Evolutionary conservation across 2,113 vertebrate species (phyloP), one percentile per base, ranked within the genome.

Genomic region (Cynocephalus volans): DNA sequence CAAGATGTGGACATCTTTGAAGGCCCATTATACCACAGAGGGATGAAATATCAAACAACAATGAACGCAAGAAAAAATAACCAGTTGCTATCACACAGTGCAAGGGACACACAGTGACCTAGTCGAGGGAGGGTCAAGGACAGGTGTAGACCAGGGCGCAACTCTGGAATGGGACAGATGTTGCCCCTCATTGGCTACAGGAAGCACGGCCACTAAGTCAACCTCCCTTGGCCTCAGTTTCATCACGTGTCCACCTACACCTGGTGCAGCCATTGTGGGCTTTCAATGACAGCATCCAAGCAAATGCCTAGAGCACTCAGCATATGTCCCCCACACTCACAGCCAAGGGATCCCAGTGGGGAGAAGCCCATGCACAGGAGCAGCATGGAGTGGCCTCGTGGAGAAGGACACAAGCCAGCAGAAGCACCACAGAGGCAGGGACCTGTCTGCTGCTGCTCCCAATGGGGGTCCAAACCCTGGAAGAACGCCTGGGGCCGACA

Each of bases 21-120:
- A 28, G 36, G 19, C 19, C 26, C 64, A 80, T 69, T 31, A 67
- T 79, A 80, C 80, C 45, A 28, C 36, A 21, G 19, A 50, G 33
- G 28, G 67, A 79, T 70, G 88, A 84, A 95, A 88, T 50, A 92
- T 75, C 85, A 82, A 93, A 73, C 36, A 67, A 73, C 58, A 31
- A 33, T 10, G 12, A 86, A 69, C 3, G 2, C 15, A 81, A 82
- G 88, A 82, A 50, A 86, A 91, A 88, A 81, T 41, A 92, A 60
- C 67, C 6, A 58, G 26, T 33, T 28, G 52, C 5, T 65, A 52
- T 8, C 65, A 60, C 48, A 76, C 2, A 1, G 67, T 52, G 18
- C 83, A 85, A 96, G 69, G 64, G 26, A 52, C 41, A 95, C 17
- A n/a, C 18, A 50, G 86, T 52, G 76, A 26, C 41, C 10, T 24